Evolutionary conservation across 2,113 vertebrate species (phyloP).

Genomic region (Hassar affinis): DNA sequence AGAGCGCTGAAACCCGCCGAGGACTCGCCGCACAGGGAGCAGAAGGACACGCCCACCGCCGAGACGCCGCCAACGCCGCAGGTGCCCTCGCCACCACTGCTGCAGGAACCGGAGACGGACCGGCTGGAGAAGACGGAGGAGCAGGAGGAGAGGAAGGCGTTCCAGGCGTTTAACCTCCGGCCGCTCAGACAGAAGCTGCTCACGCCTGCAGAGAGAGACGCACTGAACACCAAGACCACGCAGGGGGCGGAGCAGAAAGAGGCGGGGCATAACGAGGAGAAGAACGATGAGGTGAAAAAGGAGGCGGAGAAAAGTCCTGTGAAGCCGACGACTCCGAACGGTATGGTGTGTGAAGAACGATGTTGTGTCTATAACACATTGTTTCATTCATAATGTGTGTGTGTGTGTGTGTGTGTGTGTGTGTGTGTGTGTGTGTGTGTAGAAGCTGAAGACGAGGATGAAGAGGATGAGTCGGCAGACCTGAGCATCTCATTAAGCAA

Average conservation of each 20-base stretch:
- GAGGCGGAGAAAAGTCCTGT: neutral
- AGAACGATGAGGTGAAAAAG: neutral
- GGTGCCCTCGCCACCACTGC: no score
- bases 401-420: neutral
- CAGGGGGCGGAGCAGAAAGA: conserved; percentile 58
- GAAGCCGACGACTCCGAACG: neutral
- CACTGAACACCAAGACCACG: conserved; percentile 63
- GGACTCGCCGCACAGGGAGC: conserved; percentile 64
- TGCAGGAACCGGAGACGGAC: neutral
- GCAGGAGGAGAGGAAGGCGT: conserved; percentile 79
- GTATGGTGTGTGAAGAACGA: neutral
- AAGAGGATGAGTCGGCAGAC: conserved; percentile 39
- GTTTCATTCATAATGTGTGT: no score
- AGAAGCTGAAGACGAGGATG: conserved; percentile 41
- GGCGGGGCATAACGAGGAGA: neutral
- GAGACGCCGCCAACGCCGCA: neutral
- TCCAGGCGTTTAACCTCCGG: conserved; percentile 94
- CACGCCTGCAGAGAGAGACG: conserved; percentile 78
- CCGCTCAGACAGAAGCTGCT: conserved; percentile 89
- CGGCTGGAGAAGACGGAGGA: conserved; percentile 50
- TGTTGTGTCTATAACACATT: no score
- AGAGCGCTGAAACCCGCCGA: conserved; percentile 79
- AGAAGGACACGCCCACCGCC: neutral
- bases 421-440: conserved; percentile 7
- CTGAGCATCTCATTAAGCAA: conserved; percentile 47